Evolutionary conservation across 1,140 invertebrate species (phyloP), one percentile per base, ranked within the genome.

Genomic region (Cydia strobilella): DNA sequence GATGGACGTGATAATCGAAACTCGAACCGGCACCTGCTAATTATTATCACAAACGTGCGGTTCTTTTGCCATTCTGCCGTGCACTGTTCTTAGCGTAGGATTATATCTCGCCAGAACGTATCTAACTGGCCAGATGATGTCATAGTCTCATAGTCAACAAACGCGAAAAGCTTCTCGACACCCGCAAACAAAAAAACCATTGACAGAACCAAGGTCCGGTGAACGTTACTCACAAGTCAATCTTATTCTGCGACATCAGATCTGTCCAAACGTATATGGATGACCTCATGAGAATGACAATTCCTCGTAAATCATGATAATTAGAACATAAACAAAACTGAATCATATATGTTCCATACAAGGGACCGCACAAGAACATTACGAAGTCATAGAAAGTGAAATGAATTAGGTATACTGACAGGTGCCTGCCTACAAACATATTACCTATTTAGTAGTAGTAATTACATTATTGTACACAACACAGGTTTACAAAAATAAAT

Each of bases 21-120:
- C 15, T 48, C 71, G 42, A 48, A 71, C 25, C 27, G 69, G 23
- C 42, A 79, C 31, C 54, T 81, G 81, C 79, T 88, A 87, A 89
- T 87, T 86, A 76, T 75, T 79, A 80, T 77, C 75, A 76, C 82
- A 87, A 84, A 87, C 90, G 90, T 88, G 84, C 78, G 74, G 80
- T 83, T 82, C 75, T 84, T 84, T 78, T 80, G 81, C 79, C 82
- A 86, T 84, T 79, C 86, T 82, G 85, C 82, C 79, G 84, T 86
- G 74, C 73, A 92, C 89, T 92, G 89, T 79, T 78, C 75, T 85
- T 82, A 76, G 79, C 76, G 73, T 77, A 74, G 71, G 73, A 75
- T 81, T 86, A 82, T 81, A 86, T 84, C 82, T 84, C 79, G 35
- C 84, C 75, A 78, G 79, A 74, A 59, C 20, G 54, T 59, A 59